phyloP scores from a whole-genome alignment of 2,113 vertebrate genomes.

The Hydrochoerus hydrochaeris region DNA sequence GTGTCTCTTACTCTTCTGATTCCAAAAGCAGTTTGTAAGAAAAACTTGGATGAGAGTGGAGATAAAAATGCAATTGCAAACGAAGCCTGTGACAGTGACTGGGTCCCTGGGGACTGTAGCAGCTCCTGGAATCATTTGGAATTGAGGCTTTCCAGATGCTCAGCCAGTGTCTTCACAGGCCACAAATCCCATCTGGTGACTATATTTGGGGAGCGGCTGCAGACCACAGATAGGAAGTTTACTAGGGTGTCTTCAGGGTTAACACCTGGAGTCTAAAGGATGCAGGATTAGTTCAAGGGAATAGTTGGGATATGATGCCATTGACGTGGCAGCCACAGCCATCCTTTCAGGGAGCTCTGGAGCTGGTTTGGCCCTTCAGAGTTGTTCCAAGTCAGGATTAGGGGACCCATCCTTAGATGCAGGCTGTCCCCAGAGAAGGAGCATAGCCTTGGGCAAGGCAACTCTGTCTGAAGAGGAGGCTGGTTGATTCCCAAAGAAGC shows the following conservation, averaged over 20 bases:
- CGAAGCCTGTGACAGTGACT: slow-evolving; percentile 11
- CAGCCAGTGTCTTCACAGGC: not conserved
- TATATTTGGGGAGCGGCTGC: not conserved
- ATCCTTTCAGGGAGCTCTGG: not conserved
- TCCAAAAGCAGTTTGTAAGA: slow-evolving; percentile 52
- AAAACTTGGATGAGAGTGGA: not conserved
- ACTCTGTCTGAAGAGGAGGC: not conserved
- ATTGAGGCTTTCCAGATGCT: slow-evolving; percentile 48
- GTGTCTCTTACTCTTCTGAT: not conserved
- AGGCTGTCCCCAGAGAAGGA: not conserved
- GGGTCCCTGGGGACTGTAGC: not conserved
- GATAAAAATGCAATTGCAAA: slow-evolving; percentile 32
- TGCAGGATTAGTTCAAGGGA: slow-evolving; percentile 6
- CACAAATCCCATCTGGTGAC: not conserved
- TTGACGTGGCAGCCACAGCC: not conserved
- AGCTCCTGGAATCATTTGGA: slow-evolving; percentile 43
- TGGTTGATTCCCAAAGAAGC: not conserved
- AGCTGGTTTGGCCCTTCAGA: not conserved
- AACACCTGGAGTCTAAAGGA: not conserved
- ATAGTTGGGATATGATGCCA: not conserved
- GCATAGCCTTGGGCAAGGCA: not conserved
- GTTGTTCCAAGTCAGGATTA: slow-evolving; percentile 33
- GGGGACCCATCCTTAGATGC: not conserved
- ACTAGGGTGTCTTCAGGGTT: not conserved
- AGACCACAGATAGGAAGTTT: not conserved